Base-by-base conservation (phyloP, 2,797 vertebrate genomes). In the Florisuga fusca region DNA sequence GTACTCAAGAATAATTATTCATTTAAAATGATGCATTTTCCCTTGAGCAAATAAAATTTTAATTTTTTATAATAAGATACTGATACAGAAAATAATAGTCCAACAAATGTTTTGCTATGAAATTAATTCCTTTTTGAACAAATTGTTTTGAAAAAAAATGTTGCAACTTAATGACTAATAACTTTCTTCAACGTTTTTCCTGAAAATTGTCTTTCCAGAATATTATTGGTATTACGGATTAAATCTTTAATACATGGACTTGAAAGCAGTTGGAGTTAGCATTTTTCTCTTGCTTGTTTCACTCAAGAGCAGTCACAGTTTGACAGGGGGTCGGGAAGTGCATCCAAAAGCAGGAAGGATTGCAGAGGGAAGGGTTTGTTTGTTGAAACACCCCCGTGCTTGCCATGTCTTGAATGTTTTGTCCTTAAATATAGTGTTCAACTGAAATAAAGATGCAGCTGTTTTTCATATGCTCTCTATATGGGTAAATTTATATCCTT, bases 331-430 rank as follows among this genome's bases (percentile, higher is more conserved):
- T 64, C 63, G 36, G 55, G 75, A 84, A 64, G 54, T 8, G 36
- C 34, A 57, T 76, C 59, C 68, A 76, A 87, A 90, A 84, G 38
- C 53, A 81, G 83, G 58, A 68, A 46, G 73, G 15, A 58, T 46
- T 57, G 17, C 22, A 71, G 63, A 83, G 88, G 51, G 41, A 62
- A 73, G 64, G 64, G 55, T 76, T 82, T 84, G 74, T 90, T 78
- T 73, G 48, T 68, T 54, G 31, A 77, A 87, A 57, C 14, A 5
- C 72, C 15, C 5, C 69, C 72, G 41, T 9, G 10, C 74, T 88
- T 93, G 84, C 68, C 66, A 33, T 93, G 74, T 89, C 54, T 90
- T 84, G 84, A 86, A 84, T 80, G 71, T 79, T 95, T 92, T 90
- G 90, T 93, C 64, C 81, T 94, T 92, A 85, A 88, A 79, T 74